phyloP scores from a whole-genome alignment of 2,797 vertebrate species.

The Syncerus caffer region DNA sequence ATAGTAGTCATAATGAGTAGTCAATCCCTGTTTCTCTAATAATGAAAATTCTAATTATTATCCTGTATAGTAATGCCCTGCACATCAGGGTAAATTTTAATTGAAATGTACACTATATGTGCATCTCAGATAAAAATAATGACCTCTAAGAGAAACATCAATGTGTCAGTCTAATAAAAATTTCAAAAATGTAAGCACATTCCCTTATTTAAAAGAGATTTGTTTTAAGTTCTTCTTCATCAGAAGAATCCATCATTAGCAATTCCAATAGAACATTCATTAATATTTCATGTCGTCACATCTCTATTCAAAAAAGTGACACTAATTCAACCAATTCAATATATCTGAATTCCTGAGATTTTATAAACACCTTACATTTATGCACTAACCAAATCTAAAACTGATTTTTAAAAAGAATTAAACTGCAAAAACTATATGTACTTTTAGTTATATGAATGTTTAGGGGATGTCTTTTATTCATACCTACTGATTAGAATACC shows the following conservation, averaged over 20 bases:
- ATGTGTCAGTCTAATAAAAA: constrained; percentile 19
- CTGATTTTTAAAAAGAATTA: constrained; percentile 31
- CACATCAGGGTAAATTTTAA: background rate
- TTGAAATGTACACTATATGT: background rate
- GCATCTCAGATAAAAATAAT: constrained; percentile 30
- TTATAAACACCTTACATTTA: background rate
- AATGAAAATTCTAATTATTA: background rate
- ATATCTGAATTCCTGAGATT: constrained; percentile 12
- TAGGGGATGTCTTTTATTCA: background rate
- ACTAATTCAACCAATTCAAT: constrained; percentile 22
- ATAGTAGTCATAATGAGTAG: background rate
- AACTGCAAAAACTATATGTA: background rate
- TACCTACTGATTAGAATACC: background rate
- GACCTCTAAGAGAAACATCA: background rate
- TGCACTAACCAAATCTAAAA: background rate
- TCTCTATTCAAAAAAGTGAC: constrained; percentile 25
- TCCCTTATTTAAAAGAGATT: constrained; percentile 13
- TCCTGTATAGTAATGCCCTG: background rate
- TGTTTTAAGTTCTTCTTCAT: constrained; percentile 42
- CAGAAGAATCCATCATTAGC: constrained; percentile 16
- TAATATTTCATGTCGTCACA: constrained; percentile 48
- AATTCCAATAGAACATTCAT: constrained; percentile 23
- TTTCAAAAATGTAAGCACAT: background rate
- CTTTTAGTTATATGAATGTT: constrained; percentile 1
- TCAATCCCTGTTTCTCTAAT: background rate